These are phyloP conservation scores for Lycocerus yunnanus DNA, from an alignment of 2,888 invertebrate genomes.

Conservation along the genomic window DNA sequence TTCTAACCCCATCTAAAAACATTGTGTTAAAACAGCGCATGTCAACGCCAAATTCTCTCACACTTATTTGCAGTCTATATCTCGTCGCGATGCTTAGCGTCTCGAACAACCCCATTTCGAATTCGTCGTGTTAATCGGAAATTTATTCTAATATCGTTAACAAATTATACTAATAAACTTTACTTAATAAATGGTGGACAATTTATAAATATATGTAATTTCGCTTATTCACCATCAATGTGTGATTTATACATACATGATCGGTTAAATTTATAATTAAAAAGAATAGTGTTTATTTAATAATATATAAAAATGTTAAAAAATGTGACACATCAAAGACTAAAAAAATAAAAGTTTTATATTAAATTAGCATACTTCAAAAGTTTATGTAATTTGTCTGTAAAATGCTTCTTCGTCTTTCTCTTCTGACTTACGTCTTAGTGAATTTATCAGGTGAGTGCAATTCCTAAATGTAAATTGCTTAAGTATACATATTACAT, in stretches of 20 bases:
- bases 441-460: conserved; percentile 29
- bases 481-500: too few relatives aligned
- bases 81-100: conserved; percentile 34
- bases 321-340: conserved; percentile 10
- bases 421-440: conserved; percentile 22
- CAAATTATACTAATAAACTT: background rate
- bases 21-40: conserved; percentile 34
- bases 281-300: background rate
- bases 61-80: conserved; percentile 33
- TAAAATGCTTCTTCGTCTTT: conserved; percentile 30
- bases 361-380: conserved; percentile 10
- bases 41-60: conserved; percentile 35
- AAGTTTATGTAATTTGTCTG: conserved; percentile 19
- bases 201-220: background rate
- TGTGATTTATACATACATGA: background rate
- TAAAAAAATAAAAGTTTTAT: conserved; percentile 5
- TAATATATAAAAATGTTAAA: background rate
- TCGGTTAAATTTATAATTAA: background rate
- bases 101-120: conserved; percentile 22
- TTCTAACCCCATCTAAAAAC: conserved; percentile 20
- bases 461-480: background rate
- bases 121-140: conserved; percentile 18
- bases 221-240: background rate
- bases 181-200: background rate
- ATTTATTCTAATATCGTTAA: background rate